phyloP scores from a whole-genome alignment of 37 sponge, comb jelly and placozoan species.

The Dysidea cf. avara region DNA sequence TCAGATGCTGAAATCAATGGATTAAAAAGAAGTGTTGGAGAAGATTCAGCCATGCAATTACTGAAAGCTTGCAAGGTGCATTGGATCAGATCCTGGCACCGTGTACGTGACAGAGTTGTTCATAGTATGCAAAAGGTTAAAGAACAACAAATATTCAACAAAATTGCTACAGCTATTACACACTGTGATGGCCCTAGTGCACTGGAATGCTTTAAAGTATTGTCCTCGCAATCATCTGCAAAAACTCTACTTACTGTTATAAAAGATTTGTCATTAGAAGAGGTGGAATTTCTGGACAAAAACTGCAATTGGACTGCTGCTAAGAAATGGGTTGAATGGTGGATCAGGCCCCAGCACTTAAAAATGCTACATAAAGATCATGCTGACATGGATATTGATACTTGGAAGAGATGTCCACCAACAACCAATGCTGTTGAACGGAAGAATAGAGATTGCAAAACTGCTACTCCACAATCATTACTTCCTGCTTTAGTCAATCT shows the following conservation, averaged over 20 bases:
- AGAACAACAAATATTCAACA: conserved; percentile 3
- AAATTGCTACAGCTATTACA: conserved; percentile 5
- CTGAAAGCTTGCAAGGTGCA: conserved; percentile 29
- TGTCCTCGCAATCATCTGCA: too few relatives aligned
- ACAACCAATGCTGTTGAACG: conserved; percentile 30
- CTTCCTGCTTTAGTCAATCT: background rate
- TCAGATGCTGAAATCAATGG: conserved; percentile 24
- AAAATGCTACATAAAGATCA: conserved; percentile 15
- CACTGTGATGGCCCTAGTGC: background rate
- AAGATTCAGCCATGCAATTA: conserved; percentile 10
- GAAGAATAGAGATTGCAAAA: conserved; percentile 22
- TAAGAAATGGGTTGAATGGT: conserved; percentile 17
- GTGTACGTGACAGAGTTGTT: conserved; percentile 15
- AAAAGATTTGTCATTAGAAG: conserved; percentile 5
- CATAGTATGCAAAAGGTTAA: background rate
- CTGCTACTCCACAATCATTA: background rate
- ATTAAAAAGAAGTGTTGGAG: conserved; percentile 15
- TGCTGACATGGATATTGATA: conserved; percentile 15
- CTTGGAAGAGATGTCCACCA: conserved; percentile 5
- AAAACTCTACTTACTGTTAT: too few relatives aligned
- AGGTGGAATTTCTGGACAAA: conserved; percentile 3
- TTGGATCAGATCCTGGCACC: conserved; percentile 25
- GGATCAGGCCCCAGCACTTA: conserved; percentile 16
- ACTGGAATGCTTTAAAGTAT: background rate
- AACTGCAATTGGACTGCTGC: conserved; percentile 11